Evolutionary conservation across 2,888 invertebrate genomes (phyloP).

Genomic region (Drosophila nr. medialis): DNA sequence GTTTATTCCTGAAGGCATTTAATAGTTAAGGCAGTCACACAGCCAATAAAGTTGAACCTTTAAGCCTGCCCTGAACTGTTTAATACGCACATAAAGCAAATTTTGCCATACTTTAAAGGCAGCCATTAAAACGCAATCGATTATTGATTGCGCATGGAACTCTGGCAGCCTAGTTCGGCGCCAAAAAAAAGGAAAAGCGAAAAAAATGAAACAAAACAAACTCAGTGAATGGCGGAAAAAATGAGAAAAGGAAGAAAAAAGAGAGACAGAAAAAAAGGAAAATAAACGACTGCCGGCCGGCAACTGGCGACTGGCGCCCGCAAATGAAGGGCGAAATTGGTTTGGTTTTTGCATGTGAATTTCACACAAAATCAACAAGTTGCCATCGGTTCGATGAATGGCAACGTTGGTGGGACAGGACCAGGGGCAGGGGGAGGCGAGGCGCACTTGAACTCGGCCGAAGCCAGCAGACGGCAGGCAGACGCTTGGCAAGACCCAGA

Average conservation of each 20-base stretch:
- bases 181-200: constrained; percentile 34
- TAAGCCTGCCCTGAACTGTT: constrained; percentile 36
- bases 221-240: constrained; percentile 35
- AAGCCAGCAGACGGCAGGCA: constrained; percentile 72
- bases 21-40: neutral
- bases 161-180: constrained; percentile 68
- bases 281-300: constrained; percentile 38
- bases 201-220: constrained; percentile 60
- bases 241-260: constrained; percentile 17
- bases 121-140: constrained; percentile 64
- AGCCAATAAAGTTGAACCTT: constrained; percentile 7
- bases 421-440: constrained; percentile 11
- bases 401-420: constrained; percentile 21
- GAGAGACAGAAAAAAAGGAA: constrained; percentile 6
- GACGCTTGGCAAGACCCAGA: constrained; percentile 59
- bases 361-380: constrained; percentile 82
- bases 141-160: constrained; percentile 68
- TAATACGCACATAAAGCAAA: constrained; percentile 54
- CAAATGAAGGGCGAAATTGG: constrained; percentile 79
- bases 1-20: neutral
- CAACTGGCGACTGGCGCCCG: constrained; percentile 49
- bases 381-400: constrained; percentile 79
- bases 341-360: constrained; percentile 79
- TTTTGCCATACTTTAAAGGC: constrained; percentile 46
- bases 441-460: constrained; percentile 70